Base-by-base conservation (phyloP, 2,113 vertebrate genomes). In the Paramormyrops kingsleyae region DNA sequence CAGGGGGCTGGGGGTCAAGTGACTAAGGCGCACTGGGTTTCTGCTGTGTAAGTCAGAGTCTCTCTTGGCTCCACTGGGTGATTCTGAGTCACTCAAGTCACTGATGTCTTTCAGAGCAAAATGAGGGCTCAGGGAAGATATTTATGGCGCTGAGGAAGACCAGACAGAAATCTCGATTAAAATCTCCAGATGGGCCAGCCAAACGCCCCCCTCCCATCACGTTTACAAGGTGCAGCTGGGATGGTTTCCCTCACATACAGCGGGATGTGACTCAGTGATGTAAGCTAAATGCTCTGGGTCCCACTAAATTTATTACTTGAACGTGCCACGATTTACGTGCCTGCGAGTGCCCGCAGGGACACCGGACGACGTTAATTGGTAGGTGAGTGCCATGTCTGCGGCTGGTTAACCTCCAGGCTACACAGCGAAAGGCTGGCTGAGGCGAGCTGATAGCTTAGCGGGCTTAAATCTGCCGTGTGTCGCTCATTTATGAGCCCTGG, bases 1-100 rank as follows among this genome's bases (percentile, higher is more conserved):
- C 52, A 59, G 74, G 91, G 88, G 89, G 91, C 89, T 70, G 6
- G 19, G 59, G 92, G 92, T 93, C 94, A 90, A 83, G 17, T n/a
- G 5, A 27, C 46, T 2, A 49, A 86, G 84, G 49, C 7, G 2
- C 31, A 27, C 85, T 87, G 49, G 47, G 13, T 35, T 50, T 52
- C 85, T 50, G 83, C 85, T 83, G 47, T 27, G 27, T 21, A 49
- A 52, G 47, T 31, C 49, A 53, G 35, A 83, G 17, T 24, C 39
- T 24, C 42, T 84, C 83, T 70, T 31, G n/a, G 27, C 62, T 53
- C 50, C 85, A 24, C 50, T n/a, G 49, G 12, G 85, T 53, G 50
- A 53, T 27, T 31, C 27, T 31, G 83, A 84, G 19, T 46, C 42
- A 13, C 39, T 46, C 42, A 42, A 47, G 21, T 44, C 19, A 83